Evolutionary conservation across 2,113 vertebrate species (phyloP), one percentile per base, ranked within the genome.

Genomic region (Lampris incognitus): DNA sequence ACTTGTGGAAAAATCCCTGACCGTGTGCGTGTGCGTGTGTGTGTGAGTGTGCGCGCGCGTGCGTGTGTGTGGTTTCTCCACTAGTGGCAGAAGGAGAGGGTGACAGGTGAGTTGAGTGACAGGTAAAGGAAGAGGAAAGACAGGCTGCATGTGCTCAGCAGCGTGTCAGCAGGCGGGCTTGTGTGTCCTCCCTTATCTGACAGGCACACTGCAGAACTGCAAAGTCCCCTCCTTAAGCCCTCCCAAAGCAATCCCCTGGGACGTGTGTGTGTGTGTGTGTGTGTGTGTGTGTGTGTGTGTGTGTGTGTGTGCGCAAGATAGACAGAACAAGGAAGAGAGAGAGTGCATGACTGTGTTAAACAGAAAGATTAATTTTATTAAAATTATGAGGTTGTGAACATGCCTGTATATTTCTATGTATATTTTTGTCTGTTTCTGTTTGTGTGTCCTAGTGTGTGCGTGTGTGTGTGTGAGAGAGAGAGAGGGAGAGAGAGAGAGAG

Each of bases 131-230:
- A 66, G 49, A n/a, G 48, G 75, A 74, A 69, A 63, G 65, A 57
- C 77, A 58, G 75, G 72, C 54, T 69, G 85, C 85, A 83, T 41
- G 9, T 46, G 60, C 82, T 88, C 88, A 81, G 79, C 55, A 60
- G 76, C 56, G 55, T 87, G 84, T 86, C 90, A 82, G 77, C 82
- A 86, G 86, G 70, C 90, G 81, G 75, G 74, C 74, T 86, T 55
- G 83, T 42, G 51, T 81, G 76, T 87, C 80, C 84, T 81, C 72
- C 69, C 86, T 91, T 92, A 92, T 91, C 91, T 90, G 90, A 89
- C 90, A 91, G 86, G 81, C 89, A 91, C 91, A 91, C 91, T 82
- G 91, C 86, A 91, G 89, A 91, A 88, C 89, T 85, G 85, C 87
- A 79, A 87, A 90, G 88, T 90, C 90, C 88, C 81, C 79, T 66